Evolutionary conservation across 2,888 invertebrate species (phyloP).

Genomic region (Drosophila eohydei): DNA sequence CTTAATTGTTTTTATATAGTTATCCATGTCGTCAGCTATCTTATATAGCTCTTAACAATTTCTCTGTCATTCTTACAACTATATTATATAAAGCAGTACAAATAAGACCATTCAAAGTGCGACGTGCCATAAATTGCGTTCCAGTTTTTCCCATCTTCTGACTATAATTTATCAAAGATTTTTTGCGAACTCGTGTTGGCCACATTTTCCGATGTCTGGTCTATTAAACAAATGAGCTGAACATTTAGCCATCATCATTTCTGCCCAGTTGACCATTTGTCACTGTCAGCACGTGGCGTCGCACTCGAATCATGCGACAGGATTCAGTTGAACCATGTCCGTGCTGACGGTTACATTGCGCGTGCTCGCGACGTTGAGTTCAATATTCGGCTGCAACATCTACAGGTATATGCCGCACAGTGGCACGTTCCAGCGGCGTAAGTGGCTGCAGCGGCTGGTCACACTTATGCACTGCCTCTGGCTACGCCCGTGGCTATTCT

Average conservation of each 20-base stretch:
- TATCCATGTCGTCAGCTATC: neutral
- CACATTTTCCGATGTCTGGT: constrained; percentile 19
- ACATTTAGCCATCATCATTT: constrained; percentile 31
- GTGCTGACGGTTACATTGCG: constrained; percentile 45
- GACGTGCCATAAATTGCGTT: neutral
- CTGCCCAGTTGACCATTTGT: constrained; percentile 41
- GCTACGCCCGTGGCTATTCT: constrained; percentile 44
- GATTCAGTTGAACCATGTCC: constrained; percentile 60
- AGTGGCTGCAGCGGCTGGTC: constrained; percentile 17
- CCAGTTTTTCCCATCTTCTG: neutral
- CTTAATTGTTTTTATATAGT: too few relatives aligned
- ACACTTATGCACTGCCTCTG: constrained; percentile 46
- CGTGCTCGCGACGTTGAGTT: constrained; percentile 40
- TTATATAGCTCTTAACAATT: neutral
- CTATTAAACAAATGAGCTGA: constrained; percentile 57
- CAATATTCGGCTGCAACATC: constrained; percentile 53
- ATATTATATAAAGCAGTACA: neutral
- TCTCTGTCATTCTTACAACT: neutral
- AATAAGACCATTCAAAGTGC: neutral
- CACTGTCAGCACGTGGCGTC: constrained; percentile 44
- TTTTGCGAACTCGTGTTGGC: constrained; percentile 9
- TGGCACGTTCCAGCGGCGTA: constrained; percentile 19
- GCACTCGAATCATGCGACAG: constrained; percentile 1
- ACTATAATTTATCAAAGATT: constrained; percentile 35
- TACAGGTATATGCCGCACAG: constrained; percentile 24